A percentile compares a stretch with the other conserved stretches of the same genome.
Evolutionary conservation across 1,140 invertebrate genomes (phyloP).

Genomic region (Atta texana): DNA sequence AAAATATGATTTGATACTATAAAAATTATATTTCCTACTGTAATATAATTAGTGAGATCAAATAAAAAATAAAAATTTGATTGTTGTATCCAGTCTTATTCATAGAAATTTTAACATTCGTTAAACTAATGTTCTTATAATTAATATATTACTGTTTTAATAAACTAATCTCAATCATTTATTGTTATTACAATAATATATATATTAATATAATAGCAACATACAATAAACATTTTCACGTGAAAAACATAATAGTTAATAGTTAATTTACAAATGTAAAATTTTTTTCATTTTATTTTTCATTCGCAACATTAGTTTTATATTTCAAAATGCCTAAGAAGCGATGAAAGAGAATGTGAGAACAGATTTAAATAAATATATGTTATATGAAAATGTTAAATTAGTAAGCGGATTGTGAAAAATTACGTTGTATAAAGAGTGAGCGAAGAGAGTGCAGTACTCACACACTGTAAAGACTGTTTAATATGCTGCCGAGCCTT

Average conservation of each 20-base stretch:
- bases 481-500: slow-evolving; percentile 87
- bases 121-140: neutral
- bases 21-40: neutral
- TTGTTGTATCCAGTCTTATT: neutral
- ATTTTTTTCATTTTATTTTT: slow-evolving; percentile 15
- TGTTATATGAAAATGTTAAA: slow-evolving; percentile 39
- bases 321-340: slow-evolving; percentile 30
- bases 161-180: neutral
- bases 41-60: neutral
- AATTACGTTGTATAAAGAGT: slow-evolving; percentile 65
- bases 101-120: neutral
- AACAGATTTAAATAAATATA: slow-evolving; percentile 41
- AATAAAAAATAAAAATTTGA: slow-evolving; percentile 19
- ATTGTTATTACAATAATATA: neutral
- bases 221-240: neutral
- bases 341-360: slow-evolving; percentile 30
- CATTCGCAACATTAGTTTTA: slow-evolving; percentile 25
- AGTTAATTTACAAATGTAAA: slow-evolving; percentile 1
- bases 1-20: neutral
- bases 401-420: slow-evolving; percentile 73
- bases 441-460: slow-evolving; percentile 82
- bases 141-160: neutral
- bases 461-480: slow-evolving; percentile 87
- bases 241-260: neutral
- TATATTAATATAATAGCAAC: neutral